phyloP scores from a whole-genome alignment of 2,797 vertebrate genomes.

The Scleropages formosus region DNA sequence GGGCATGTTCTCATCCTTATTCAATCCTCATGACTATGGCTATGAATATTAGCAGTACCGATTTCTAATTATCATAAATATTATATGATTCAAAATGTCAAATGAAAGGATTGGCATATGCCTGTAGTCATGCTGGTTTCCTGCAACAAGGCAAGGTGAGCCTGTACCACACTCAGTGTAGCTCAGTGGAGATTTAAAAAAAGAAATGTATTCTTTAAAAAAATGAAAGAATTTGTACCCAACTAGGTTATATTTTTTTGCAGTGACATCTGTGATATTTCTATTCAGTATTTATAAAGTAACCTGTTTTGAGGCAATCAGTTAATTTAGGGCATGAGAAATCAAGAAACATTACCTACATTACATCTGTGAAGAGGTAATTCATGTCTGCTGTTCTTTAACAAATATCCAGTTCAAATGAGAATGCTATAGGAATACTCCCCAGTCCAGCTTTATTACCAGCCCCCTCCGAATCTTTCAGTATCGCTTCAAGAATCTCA shows the following conservation, averaged over 20 bases:
- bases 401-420: not conserved
- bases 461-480: not conserved
- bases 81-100: constrained; percentile 9
- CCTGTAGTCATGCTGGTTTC: not conserved
- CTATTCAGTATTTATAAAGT: too few relatives aligned
- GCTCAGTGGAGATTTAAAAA: too few relatives aligned
- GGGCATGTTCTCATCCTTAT: too few relatives aligned
- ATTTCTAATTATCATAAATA: not conserved
- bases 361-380: constrained; percentile 4
- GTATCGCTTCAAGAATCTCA: not conserved
- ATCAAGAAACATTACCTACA: not conserved
- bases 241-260: too few relatives aligned
- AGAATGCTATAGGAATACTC: not conserved
- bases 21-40: too few relatives aligned
- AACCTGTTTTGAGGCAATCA: constrained; percentile 1
- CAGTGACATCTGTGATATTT: not conserved
- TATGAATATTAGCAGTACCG: too few relatives aligned
- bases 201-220: too few relatives aligned
- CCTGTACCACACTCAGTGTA: too few relatives aligned
- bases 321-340: not conserved
- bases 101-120: not conserved
- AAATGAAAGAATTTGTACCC: too few relatives aligned
- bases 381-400: not conserved
- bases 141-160: not conserved
- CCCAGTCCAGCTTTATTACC: not conserved